Percentiles rank a stretch among this genome's conserved stretches.
phyloP scores from a whole-genome alignment of 1,140 invertebrate species.

The Hydropsyche tenuis region DNA sequence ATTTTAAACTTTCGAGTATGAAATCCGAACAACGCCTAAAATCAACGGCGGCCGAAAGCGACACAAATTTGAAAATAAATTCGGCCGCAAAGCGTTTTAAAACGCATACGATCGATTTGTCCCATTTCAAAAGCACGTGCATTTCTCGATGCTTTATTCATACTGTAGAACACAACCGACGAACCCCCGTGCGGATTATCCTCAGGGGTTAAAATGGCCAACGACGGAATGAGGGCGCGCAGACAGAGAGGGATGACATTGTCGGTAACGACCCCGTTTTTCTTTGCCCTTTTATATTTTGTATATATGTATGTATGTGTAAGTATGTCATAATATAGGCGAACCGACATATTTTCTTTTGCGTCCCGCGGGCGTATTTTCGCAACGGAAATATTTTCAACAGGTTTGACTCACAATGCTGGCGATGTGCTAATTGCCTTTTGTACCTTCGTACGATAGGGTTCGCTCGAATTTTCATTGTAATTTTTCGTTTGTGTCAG shows the following conservation, averaged over 20 bases:
- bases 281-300: slow-evolving; percentile 4
- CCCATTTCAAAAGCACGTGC: too few species aligned
- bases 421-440: not conserved
- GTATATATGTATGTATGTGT: slow-evolving; percentile 3
- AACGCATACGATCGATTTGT: too few species aligned
- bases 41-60: too few species aligned
- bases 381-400: slow-evolving; percentile 20
- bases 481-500: too few species aligned
- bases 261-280: slow-evolving; percentile 20
- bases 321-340: too few species aligned
- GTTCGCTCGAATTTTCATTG: too few species aligned
- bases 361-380: slow-evolving; percentile 19
- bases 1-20: too few species aligned
- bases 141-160: not conserved
- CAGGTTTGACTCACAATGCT: not conserved
- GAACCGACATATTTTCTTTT: slow-evolving; percentile 15
- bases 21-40: too few species aligned
- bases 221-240: not conserved
- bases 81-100: too few species aligned
- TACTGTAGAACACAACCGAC: not conserved
- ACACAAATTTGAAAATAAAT: too few species aligned
- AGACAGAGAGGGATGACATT: slow-evolving; percentile 1
- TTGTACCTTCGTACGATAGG: not conserved
- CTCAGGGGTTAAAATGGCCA: not conserved
- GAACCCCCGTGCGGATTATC: slow-evolving; percentile 12